These are phyloP conservation scores for Holothuria leucospilota DNA, from an alignment of 53 echinoderm and acorn worm species.

Conservation along the genomic window DNA sequence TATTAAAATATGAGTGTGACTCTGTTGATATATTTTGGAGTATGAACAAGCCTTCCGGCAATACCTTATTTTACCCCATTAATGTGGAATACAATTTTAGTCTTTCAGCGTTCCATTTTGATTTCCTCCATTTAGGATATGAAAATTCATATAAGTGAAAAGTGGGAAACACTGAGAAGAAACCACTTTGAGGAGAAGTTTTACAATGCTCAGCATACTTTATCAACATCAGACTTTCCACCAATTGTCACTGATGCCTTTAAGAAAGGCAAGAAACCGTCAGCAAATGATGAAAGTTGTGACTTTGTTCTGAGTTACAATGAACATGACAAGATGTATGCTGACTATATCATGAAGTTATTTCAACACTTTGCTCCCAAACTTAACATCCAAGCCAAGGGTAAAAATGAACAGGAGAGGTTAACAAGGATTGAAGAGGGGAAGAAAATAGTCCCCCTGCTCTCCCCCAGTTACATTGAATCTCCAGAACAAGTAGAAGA, in stretches of 20 bases:
- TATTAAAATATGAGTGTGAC: no score
- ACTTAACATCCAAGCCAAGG: slow-evolving; percentile 35
- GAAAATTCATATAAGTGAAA: slow-evolving; percentile 2
- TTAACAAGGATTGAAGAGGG: slow-evolving; percentile 65
- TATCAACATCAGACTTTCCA: background rate
- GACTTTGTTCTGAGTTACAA: slow-evolving; percentile 62
- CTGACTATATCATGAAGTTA: slow-evolving; percentile 41
- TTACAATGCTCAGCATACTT: background rate
- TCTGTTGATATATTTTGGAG: no score
- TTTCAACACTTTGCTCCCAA: slow-evolving; percentile 36
- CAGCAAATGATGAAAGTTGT: slow-evolving; percentile 15
- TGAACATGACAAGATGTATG: slow-evolving; percentile 59
- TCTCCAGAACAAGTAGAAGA: slow-evolving; percentile 83
- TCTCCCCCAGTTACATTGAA: slow-evolving; percentile 84
- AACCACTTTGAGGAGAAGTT: slow-evolving; percentile 42
- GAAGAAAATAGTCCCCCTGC: slow-evolving; percentile 65
- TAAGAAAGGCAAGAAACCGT: background rate
- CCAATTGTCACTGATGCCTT: slow-evolving; percentile 6
- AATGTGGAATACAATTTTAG: no score
- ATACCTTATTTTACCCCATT: no score
- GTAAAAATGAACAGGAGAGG: slow-evolving; percentile 69
- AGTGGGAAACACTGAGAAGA: slow-evolving; percentile 42
- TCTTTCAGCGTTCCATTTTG: no score
- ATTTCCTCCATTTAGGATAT: background rate
- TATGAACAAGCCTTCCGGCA: no score